Base-by-base conservation (phyloP, 1,140 invertebrate species). In the Tetraneura akinire region DNA sequence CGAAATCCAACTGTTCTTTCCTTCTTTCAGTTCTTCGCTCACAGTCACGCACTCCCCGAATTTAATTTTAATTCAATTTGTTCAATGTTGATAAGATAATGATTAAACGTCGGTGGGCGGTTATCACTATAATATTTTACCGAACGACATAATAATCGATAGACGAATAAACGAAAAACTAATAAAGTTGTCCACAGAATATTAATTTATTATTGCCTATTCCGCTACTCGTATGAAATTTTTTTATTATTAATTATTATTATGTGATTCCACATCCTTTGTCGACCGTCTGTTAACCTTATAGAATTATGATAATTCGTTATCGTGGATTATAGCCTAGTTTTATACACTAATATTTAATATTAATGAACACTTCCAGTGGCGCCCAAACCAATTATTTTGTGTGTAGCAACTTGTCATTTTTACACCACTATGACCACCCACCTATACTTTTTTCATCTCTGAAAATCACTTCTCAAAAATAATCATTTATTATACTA, bases 1-100 rank as follows among this genome's bases (percentile, higher is more conserved):
- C n/a, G n/a, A n/a, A n/a, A n/a, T n/a, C n/a, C n/a, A n/a, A n/a
- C n/a, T n/a, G n/a, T n/a, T n/a, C n/a, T n/a, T n/a, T n/a, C n/a
- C n/a, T 57, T 57, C 21, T 23, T 57, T 60, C 23, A 26, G 23
- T 70, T 53, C n/a, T 18, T 73, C 16, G 14, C 16, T 18, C n/a
- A n/a, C n/a, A n/a, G n/a, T n/a, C n/a, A n/a, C n/a, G n/a, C n/a
- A n/a, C n/a, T n/a, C n/a, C n/a, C n/a, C n/a, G n/a, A n/a, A n/a
- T n/a, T n/a, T n/a, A n/a, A n/a, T n/a, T n/a, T n/a, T n/a, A 53
- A n/a, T 73, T 73, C 49, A 73, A n/a, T 73, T 53, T n/a, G 16
- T 73, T 53, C 9, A 73, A 16, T 13, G 21, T 23, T 76, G 73
- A 76, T 76, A 57, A 76, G 32, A 57, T 76, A 60, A 76, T 21